phyloP scores from a whole-genome alignment of 2,888 invertebrate species.

The Camptogramma bilineatum region DNA sequence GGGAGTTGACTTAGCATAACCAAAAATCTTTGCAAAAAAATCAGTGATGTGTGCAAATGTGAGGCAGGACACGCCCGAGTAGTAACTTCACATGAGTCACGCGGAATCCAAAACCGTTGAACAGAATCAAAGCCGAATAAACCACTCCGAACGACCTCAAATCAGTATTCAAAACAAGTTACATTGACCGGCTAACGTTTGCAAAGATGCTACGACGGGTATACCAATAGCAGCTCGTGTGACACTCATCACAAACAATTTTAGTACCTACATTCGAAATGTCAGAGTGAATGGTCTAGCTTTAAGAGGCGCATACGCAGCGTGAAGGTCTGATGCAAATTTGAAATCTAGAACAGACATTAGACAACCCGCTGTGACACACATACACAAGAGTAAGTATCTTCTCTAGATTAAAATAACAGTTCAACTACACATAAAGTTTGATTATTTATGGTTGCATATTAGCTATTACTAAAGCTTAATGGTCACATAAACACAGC shows the following conservation, averaged over 20 bases:
- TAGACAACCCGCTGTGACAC: constrained; percentile 46
- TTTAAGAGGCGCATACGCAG: constrained; percentile 30
- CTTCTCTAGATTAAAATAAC: constrained; percentile 50
- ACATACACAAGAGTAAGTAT: constrained; percentile 43
- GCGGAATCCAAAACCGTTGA: constrained; percentile 60
- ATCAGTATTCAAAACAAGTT: constrained; percentile 43
- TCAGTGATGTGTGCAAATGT: constrained; percentile 50
- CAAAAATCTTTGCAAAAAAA: neutral
- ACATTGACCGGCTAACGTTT: constrained; percentile 36
- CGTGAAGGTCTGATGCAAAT: constrained; percentile 48
- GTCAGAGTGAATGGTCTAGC: constrained; percentile 29
- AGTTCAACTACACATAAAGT: constrained; percentile 38
- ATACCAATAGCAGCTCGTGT: constrained; percentile 30
- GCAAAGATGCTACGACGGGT: constrained; percentile 31
- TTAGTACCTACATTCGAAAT: constrained; percentile 35
- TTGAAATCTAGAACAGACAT: constrained; percentile 50
- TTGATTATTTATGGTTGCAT: constrained; percentile 32
- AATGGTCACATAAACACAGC: constrained; percentile 31
- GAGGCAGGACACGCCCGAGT: constrained; percentile 57
- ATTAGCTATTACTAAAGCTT: constrained; percentile 34
- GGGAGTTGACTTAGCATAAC: neutral
- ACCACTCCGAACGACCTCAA: constrained; percentile 40
- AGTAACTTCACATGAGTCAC: constrained; percentile 73
- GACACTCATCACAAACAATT: constrained; percentile 32
- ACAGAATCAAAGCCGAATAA: constrained; percentile 56